These are phyloP conservation scores for Lutjanus campechanus DNA, from an alignment of 2,797 vertebrate species.

Conservation along the genomic window DNA sequence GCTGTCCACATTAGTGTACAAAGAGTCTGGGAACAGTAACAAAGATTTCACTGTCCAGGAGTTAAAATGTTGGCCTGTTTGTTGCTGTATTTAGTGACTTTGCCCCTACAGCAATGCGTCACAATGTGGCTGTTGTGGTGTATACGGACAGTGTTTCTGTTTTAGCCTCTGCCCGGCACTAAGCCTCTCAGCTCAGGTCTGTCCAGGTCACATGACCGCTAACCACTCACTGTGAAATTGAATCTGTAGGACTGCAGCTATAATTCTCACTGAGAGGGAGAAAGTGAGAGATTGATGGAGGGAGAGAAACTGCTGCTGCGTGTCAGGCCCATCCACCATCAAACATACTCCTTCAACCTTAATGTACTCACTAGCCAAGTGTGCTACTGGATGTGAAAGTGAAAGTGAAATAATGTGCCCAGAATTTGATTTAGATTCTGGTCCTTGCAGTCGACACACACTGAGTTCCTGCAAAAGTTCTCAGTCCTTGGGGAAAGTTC, in stretches of 20 bases:
- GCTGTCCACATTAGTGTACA: not conserved
- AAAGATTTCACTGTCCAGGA: not conserved
- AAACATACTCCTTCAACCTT: conserved; percentile 20
- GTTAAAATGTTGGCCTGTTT: not conserved
- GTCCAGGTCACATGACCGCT: conserved; percentile 78
- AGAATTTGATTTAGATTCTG: too few relatives aligned
- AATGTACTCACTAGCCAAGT: conserved; percentile 4
- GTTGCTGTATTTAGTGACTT: conserved; percentile 30
- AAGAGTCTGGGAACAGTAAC: not conserved
- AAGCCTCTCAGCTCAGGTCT: conserved; percentile 82
- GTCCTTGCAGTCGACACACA: too few relatives aligned
- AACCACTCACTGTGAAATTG: conserved; percentile 81
- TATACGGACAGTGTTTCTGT: conserved; percentile 58
- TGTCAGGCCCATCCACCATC: conserved; percentile 23
- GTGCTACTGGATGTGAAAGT: conserved; percentile 10
- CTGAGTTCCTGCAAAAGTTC: too few relatives aligned
- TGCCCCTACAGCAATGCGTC: conserved; percentile 50
- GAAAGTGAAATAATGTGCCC: not conserved
- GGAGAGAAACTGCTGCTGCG: conserved; percentile 41
- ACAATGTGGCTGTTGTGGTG: conserved; percentile 48
- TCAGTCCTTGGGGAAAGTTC: too few relatives aligned
- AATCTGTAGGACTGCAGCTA: conserved; percentile 65
- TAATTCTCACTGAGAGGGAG: conserved; percentile 70
- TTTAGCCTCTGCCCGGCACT: conserved; percentile 66
- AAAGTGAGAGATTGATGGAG: conserved; percentile 40